These are phyloP conservation scores for Anguilla anguilla DNA, from an alignment of 2,797 vertebrate genomes.

Conservation along the genomic window DNA sequence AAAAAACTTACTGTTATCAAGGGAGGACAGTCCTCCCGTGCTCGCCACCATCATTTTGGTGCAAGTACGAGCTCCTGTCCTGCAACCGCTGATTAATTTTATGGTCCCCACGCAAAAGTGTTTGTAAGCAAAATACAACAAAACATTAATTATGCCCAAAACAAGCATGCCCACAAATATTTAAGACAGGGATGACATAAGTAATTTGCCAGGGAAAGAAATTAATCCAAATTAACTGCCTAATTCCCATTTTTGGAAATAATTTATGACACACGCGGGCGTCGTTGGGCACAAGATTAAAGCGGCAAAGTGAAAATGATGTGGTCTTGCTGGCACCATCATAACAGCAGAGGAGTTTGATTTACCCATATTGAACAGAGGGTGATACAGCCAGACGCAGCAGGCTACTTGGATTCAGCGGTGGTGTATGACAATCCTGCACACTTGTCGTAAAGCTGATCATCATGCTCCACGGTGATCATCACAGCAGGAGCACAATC, in stretches of 20 bases:
- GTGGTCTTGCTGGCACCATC: neutral
- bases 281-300: neutral
- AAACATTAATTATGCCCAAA: neutral
- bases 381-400: neutral
- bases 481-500: neutral
- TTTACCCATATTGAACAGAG: neutral
- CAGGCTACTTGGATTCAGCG: neutral
- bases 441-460: neutral
- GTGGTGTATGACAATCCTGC: neutral
- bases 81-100: neutral
- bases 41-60: neutral
- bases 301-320: neutral
- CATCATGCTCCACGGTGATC: neutral
- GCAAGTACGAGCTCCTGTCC: neutral
- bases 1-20: neutral
- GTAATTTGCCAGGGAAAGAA: neutral
- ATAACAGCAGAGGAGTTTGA: neutral
- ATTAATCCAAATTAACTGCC: slow-evolving; percentile 2
- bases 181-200: neutral
- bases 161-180: neutral
- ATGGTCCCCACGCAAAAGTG: neutral
- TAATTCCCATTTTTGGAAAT: slow-evolving; percentile 5
- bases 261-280: neutral
- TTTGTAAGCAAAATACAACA: neutral
- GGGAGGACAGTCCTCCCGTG: neutral